Base-by-base conservation (phyloP, 2,797 vertebrate genomes). In the Takifugu ocellatus region DNA sequence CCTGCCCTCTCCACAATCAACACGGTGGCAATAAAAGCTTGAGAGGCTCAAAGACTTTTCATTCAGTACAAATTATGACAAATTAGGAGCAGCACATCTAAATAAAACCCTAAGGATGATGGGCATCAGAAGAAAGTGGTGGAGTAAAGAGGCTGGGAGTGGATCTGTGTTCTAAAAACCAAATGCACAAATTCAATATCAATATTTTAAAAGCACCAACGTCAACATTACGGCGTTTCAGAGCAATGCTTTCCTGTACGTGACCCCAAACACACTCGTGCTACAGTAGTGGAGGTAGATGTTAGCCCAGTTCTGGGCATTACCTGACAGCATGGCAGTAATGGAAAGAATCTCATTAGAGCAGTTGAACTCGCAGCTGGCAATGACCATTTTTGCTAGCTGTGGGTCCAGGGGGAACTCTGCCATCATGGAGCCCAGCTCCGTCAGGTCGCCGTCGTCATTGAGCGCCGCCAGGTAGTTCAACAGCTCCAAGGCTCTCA, bases 281-380 rank as follows among this genome's bases (percentile, higher is more conserved):
- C 93, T 92, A 83, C 85, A 92, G 80, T 91, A 92, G n/a, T 93
- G 89, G 89, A 94, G 92, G 65, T 90, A 91, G 84, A 92, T 87
- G 90, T 94, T 93, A 67, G 95, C 94, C 86, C 88, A 86, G 79
- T 89, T 85, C 88, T 92, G 90, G 80, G 89, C 92, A 95, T 98
- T 99, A 99, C 97, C 97, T 99, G 97, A 99, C 94, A 99, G 89
- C 97, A 99, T 99, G 87, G 97, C 97, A 77, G 97, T 98, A 90
- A 99, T 98, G 90, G 97, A 98, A 72, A 99, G 95, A 91, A 99
- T 96, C 95, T 99, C 97, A 64, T 99, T 99, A 89, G 96, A 99
- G 92, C 97, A 99, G 94, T 99, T 98, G 92, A 97, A 99, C 86
- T 99, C 97, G 89, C 97, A 99, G 92, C 96, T 98, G 71, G 97